phyloP scores from a whole-genome alignment of 2,888 invertebrate genomes.

The Lasioglossum vierecki region DNA sequence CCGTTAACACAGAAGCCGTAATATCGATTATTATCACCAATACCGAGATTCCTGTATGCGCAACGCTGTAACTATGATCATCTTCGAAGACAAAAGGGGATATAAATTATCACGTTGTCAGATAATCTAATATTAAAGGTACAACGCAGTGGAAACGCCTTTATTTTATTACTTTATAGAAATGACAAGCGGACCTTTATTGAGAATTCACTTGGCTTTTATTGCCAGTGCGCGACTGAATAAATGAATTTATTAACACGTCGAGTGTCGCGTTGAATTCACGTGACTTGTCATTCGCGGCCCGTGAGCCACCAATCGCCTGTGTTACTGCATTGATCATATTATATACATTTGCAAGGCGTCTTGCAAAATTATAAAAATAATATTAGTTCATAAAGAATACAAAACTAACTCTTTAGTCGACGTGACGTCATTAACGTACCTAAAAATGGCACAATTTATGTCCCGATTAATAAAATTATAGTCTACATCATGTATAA shows the following conservation, averaged over 20 bases:
- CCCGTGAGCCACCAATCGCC: neutral
- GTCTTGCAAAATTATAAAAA: neutral
- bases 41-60: neutral
- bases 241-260: conserved; percentile 51
- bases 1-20: neutral
- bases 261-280: neutral
- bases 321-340: neutral
- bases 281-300: neutral
- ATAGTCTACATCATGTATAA: neutral
- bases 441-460: neutral
- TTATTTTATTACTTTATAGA: neutral
- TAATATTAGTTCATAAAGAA: neutral
- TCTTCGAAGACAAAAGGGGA: neutral
- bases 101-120: neutral
- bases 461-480: neutral
- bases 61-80: neutral
- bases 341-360: neutral
- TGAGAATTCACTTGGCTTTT: neutral
- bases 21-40: neutral
- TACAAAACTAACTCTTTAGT: too few species aligned
- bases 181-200: neutral
- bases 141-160: neutral
- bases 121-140: neutral
- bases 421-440: too few species aligned
- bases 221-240: neutral